Conservation (phyloP, 2,113 vertebrate species). For the Aleadryas rufinucha region DNA sequence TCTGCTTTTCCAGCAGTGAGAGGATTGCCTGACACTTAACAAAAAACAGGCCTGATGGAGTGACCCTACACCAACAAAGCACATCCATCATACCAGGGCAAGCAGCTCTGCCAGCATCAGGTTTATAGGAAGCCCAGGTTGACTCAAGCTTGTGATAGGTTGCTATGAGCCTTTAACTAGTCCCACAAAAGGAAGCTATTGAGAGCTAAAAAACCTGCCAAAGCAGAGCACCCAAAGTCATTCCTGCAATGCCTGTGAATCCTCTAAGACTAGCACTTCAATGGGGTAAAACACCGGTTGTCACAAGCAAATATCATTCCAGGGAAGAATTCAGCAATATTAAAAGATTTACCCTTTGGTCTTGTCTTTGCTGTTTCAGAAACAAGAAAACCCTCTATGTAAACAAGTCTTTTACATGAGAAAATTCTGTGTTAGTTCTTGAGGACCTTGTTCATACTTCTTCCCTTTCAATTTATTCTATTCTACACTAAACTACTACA, state of each 20-base stretch:
- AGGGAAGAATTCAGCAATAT: background rate
- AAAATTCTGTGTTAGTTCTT: background rate
- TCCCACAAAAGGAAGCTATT: background rate
- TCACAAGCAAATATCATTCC: background rate
- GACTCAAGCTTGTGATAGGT: background rate
- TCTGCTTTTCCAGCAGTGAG: background rate
- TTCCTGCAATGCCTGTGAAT: background rate
- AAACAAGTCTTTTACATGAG: background rate
- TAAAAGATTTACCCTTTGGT: background rate
- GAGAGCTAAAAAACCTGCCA: background rate
- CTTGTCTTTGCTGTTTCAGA: background rate
- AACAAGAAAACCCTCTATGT: background rate
- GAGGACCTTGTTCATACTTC: background rate
- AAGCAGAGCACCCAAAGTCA: background rate
- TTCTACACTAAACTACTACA: background rate
- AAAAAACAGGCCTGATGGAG: background rate
- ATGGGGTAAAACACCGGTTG: accelerated
- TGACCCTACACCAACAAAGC: background rate
- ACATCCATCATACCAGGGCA: accelerated
- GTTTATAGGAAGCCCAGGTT: background rate
- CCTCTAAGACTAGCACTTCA: background rate
- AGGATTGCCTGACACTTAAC: background rate
- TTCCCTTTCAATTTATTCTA: background rate
- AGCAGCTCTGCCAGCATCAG: background rate
- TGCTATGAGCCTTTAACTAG: background rate